Percentiles rank a stretch among this genome's conserved stretches.
Evolutionary conservation across 1,140 invertebrate species (phyloP).

Genomic region (Coboldia fuscipes): DNA sequence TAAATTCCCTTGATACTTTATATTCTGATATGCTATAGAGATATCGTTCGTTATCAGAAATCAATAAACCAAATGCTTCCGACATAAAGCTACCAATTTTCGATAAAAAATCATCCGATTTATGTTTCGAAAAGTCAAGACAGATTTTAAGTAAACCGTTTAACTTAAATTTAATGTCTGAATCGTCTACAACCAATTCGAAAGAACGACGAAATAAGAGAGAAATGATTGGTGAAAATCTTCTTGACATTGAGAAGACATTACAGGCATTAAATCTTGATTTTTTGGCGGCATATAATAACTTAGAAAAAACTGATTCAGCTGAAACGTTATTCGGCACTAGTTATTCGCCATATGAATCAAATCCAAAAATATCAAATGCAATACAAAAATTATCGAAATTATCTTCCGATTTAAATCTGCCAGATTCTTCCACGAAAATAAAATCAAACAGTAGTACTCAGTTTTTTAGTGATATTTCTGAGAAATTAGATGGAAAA

Average conservation of each 20-base stretch:
- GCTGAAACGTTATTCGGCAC: conserved; percentile 16
- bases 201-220: too few relatives aligned
- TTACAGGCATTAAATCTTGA: conserved; percentile 19
- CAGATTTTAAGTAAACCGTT: conserved; percentile 38
- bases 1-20: conserved; percentile 4
- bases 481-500: conserved; percentile 11
- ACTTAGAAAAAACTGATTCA: conserved; percentile 20
- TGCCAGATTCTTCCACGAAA: background rate
- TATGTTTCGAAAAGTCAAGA: conserved; percentile 46
- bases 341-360: background rate
- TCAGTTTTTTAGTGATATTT: background rate
- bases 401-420: background rate
- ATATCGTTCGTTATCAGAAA: conserved; percentile 25
- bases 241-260: conserved; percentile 20
- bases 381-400: background rate
- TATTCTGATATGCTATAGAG: conserved; percentile 16
- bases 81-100: conserved; percentile 36
- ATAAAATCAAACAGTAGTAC: background rate
- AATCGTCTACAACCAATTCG: too few relatives aligned
- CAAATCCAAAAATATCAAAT: conserved; percentile 1
- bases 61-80: conserved; percentile 11
- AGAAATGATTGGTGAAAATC: conserved; percentile 14
- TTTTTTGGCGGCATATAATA: conserved; percentile 20
- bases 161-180: conserved; percentile 8
- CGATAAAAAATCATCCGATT: conserved; percentile 49